phyloP scores from a whole-genome alignment of 2,113 vertebrate genomes.

The Boulengeromyrus knoepffleri region DNA sequence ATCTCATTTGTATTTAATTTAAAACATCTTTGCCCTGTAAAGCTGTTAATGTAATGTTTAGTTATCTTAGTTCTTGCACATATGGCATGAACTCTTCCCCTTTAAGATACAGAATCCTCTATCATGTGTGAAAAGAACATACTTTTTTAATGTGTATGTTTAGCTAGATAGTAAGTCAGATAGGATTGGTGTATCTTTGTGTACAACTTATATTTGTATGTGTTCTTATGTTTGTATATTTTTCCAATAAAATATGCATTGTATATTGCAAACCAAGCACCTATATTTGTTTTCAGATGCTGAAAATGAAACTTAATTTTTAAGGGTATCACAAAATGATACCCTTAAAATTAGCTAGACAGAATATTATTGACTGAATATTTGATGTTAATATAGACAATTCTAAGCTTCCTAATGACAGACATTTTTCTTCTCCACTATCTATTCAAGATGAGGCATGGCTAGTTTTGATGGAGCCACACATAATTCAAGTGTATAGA shows the following conservation, averaged over 20 bases:
- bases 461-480: neutral
- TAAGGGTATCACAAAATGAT: no score
- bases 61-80: neutral
- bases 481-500: neutral
- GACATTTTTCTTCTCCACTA: neutral
- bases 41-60: neutral
- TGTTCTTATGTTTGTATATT: neutral
- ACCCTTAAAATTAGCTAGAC: neutral
- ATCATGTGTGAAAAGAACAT: neutral
- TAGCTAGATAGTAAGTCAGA: neutral
- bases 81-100: neutral
- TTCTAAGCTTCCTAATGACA: neutral
- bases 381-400: neutral
- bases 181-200: neutral
- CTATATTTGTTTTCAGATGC: neutral
- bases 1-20: neutral
- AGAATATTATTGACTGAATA: neutral
- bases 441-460: neutral
- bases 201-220: neutral
- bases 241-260: neutral
- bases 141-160: neutral
- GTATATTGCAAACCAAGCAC: neutral
- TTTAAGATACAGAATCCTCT: neutral
- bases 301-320: neutral
- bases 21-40: neutral